A percentile compares a stretch with the other conserved stretches of the same genome.
These are phyloP conservation scores for Hyphantria cunea DNA, from an alignment of 1,140 invertebrate genomes.

Conservation along the genomic window DNA sequence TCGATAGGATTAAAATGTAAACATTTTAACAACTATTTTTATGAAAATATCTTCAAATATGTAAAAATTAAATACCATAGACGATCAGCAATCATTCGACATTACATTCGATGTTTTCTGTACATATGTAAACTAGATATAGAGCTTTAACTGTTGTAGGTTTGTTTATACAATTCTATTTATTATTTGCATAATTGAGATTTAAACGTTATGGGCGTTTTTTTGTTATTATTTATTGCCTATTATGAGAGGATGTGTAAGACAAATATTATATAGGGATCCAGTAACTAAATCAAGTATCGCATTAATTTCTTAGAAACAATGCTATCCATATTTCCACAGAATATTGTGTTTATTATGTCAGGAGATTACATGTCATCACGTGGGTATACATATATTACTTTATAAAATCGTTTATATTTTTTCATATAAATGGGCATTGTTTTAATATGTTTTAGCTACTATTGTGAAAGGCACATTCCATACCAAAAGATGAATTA, in stretches of 20 bases:
- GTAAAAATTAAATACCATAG: constrained; percentile 1
- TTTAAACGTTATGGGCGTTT: constrained; percentile 13
- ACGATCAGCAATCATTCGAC: constrained; percentile 35
- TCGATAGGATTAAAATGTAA: constrained; percentile 26
- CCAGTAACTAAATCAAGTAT: constrained; percentile 1
- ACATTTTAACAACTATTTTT: constrained; percentile 22
- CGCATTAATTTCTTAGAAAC: background rate
- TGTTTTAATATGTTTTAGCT: background rate
- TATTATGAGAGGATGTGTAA: constrained; percentile 13
- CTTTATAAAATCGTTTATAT: background rate
- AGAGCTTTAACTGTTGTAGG: constrained; percentile 77
- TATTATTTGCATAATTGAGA: constrained; percentile 53
- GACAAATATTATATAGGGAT: constrained; percentile 7
- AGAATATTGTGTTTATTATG: too few relatives aligned
- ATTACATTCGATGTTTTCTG: constrained; percentile 60
- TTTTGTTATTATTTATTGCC: constrained; percentile 29
- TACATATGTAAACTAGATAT: constrained; percentile 77
- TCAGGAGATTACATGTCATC: too few relatives aligned
- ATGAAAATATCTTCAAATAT: constrained; percentile 22
- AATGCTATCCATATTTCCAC: background rate
- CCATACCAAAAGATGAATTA: background rate
- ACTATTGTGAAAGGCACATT: constrained; percentile 3
- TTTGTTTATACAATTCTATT: constrained; percentile 41
- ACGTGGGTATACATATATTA: too few relatives aligned
- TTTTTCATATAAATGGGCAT: background rate